Conservation (phyloP, 2,888 invertebrate genomes). For the Cantharis nigra region DNA sequence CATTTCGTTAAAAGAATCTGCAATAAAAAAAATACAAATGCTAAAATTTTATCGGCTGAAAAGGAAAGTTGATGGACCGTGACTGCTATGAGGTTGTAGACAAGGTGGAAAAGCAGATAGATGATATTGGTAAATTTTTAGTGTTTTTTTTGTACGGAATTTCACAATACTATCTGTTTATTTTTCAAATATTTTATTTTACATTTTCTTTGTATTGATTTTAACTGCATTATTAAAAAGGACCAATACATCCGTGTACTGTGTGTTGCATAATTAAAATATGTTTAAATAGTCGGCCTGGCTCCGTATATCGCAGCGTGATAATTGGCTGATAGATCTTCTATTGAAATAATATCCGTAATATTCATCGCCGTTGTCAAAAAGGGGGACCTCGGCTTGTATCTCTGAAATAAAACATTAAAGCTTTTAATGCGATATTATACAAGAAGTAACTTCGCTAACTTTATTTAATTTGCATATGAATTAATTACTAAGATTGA, state of each 20-base stretch:
- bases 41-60: neutral
- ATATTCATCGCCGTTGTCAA: slow-evolving; percentile 10
- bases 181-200: no score
- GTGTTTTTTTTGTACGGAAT: neutral
- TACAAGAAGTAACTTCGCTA: neutral
- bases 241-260: no score
- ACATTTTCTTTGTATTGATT: neutral
- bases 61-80: neutral
- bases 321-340: neutral
- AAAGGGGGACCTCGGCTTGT: neutral
- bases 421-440: neutral
- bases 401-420: slow-evolving; percentile 4
- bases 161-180: neutral
- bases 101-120: neutral
- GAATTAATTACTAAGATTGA: slow-evolving; percentile 11
- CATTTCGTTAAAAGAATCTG: neutral
- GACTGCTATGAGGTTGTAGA: neutral
- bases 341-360: neutral
- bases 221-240: no score
- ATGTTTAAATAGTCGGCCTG: neutral
- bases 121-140: neutral
- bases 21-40: neutral
- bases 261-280: neutral
- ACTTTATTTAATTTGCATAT: slow-evolving; percentile 6
- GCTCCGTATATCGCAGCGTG: neutral